A percentile compares a stretch with the other conserved stretches of the same genome.
Evolutionary conservation across 2,797 vertebrate genomes (phyloP).

Genomic region (Chrysocyon brachyurus): DNA sequence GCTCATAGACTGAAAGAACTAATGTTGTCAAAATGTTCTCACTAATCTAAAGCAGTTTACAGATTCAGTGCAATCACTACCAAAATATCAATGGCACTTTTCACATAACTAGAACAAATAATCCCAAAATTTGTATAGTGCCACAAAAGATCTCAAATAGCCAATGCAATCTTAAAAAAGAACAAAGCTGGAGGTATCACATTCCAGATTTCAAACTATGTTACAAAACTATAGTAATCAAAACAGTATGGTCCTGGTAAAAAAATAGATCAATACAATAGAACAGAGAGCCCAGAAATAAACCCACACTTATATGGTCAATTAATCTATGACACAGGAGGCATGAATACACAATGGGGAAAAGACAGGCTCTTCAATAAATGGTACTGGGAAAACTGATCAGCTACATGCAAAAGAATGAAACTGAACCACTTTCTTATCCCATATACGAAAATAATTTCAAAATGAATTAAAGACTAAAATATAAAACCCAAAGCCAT

Average conservation of each 20-base stretch:
- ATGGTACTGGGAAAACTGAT: neutral
- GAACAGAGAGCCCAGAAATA: neutral
- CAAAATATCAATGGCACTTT: neutral
- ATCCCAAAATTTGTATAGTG: neutral
- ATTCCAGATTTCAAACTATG: neutral
- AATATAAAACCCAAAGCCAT: neutral
- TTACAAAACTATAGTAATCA: neutral
- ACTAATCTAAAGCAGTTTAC: neutral
- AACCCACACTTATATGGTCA: neutral
- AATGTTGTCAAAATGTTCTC: neutral
- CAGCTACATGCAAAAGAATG: neutral
- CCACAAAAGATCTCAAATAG: neutral
- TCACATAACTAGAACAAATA: neutral
- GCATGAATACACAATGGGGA: neutral
- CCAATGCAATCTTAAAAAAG: neutral
- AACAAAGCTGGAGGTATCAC: neutral
- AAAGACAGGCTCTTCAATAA: neutral
- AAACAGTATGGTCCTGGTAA: neutral
- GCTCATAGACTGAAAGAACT: neutral
- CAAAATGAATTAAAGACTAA: neutral
- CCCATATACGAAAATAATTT: neutral
- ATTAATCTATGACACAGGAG: neutral
- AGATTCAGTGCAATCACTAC: neutral
- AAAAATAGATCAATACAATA: neutral
- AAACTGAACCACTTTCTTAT: neutral